A percentile compares a stretch with the other conserved stretches of the same genome.
Conservation (phyloP, 2,797 vertebrate genomes). For the Rhinogobio ventralis region DNA sequence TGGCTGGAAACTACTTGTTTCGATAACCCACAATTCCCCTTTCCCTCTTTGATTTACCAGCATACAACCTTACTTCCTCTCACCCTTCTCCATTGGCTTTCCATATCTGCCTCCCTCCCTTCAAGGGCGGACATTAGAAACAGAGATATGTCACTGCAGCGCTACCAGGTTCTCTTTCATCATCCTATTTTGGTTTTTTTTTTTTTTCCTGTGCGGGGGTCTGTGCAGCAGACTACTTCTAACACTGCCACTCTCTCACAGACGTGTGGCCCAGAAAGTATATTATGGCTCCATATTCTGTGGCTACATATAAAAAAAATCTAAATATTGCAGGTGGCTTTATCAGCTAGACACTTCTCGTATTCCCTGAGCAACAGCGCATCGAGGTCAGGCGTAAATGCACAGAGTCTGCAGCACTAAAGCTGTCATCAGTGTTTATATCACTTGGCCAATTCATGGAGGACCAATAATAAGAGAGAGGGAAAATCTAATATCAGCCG, state of each 20-base stretch:
- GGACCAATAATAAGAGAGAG: constrained; percentile 60
- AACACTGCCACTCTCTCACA: constrained; percentile 32
- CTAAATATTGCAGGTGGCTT: constrained; percentile 56
- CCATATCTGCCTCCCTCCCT: constrained; percentile 12
- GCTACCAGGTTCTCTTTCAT: constrained; percentile 59
- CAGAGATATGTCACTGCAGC: constrained; percentile 48
- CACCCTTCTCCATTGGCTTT: constrained; percentile 18
- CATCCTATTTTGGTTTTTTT: constrained; percentile 35
- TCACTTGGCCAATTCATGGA: constrained; percentile 64
- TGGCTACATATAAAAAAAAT: constrained; percentile 31
- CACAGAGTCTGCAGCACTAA: constrained; percentile 68
- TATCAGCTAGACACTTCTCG: constrained; percentile 54
- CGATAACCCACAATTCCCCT: constrained; percentile 72
- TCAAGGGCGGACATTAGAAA: constrained; percentile 50
- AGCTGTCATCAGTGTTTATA: constrained; percentile 66
- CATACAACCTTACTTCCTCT: constrained; percentile 38
- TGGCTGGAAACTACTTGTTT: constrained; percentile 79
- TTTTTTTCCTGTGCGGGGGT: constrained; percentile 29
- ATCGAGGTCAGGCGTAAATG: constrained; percentile 71
- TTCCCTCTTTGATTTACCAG: constrained; percentile 73
- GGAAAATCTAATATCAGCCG: constrained; percentile 68
- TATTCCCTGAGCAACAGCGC: constrained; percentile 73
- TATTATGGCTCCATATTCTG: constrained; percentile 39
- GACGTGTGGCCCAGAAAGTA: constrained; percentile 47
- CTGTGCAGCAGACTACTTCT: constrained; percentile 45